Evolutionary conservation across 2,797 vertebrate genomes (phyloP).

Genomic region (Margarornis squamiger): DNA sequence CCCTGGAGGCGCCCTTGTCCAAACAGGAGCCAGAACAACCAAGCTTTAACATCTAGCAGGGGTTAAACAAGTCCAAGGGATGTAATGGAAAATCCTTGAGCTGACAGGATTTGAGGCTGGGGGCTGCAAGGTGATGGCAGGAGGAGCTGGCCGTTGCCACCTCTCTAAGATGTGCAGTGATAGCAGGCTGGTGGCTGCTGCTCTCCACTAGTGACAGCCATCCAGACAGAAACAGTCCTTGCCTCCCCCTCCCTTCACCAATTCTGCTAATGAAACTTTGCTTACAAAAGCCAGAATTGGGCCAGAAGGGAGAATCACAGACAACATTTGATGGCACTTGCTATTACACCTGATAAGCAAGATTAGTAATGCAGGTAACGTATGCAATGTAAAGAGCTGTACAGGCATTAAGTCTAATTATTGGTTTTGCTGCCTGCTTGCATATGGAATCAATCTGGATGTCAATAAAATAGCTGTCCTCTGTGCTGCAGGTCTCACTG

Average conservation of each 20-base stretch:
- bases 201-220: background rate
- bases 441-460: background rate
- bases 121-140: background rate
- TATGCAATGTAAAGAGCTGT: background rate
- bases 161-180: background rate
- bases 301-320: background rate
- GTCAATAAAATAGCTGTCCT: background rate
- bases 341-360: background rate
- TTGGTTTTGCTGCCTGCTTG: background rate
- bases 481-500: background rate
- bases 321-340: background rate
- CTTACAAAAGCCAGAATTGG: background rate
- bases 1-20: background rate
- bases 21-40: background rate
- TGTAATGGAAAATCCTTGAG: background rate
- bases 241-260: background rate
- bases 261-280: background rate
- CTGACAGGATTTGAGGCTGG: background rate
- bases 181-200: background rate
- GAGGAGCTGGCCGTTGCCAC: background rate
- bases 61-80: background rate
- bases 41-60: fast-evolving
- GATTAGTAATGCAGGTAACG: background rate
- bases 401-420: background rate
- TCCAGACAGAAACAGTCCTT: background rate